Evolutionary conservation across 2,888 invertebrate species (phyloP).

Genomic region (Ichneumon xanthorius): DNA sequence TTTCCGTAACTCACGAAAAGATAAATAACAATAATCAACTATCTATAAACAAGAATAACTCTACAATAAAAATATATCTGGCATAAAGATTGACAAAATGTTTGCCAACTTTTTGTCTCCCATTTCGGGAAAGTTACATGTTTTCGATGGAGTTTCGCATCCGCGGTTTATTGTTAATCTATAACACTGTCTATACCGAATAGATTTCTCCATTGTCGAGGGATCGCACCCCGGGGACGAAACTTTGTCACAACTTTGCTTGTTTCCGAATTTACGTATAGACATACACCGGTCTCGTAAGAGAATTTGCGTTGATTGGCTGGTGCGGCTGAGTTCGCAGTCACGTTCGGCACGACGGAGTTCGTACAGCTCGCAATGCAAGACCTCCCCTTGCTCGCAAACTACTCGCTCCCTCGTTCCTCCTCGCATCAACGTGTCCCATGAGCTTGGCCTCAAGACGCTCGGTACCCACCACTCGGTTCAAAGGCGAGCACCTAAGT

Average conservation of each 20-base stretch:
- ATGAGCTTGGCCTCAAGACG: conserved; percentile 56
- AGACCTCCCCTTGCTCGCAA: neutral
- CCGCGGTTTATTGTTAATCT: conserved; percentile 4
- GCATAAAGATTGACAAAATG: too few species aligned
- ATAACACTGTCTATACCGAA: neutral
- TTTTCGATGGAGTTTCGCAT: neutral
- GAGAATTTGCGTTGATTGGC: conserved; percentile 54
- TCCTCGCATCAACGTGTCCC: conserved; percentile 18
- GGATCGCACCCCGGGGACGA: neutral
- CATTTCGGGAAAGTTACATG: neutral
- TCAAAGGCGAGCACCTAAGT: conserved; percentile 62
- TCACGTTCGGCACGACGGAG: conserved; percentile 44
- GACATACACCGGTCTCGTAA: neutral
- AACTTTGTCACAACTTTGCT: conserved; percentile 11
- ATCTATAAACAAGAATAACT: too few species aligned
- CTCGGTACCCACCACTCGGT: conserved; percentile 25
- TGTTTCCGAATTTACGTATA: conserved; percentile 9
- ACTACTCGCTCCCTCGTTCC: conserved; percentile 12
- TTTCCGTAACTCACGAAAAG: too few species aligned
- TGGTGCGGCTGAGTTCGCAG: conserved; percentile 48
- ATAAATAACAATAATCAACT: too few species aligned
- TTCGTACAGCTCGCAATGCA: neutral
- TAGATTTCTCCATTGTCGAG: neutral
- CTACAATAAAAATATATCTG: too few species aligned
- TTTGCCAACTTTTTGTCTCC: too few species aligned